Base-by-base conservation (phyloP, 2,797 vertebrate species). In the Allobates femoralis region DNA sequence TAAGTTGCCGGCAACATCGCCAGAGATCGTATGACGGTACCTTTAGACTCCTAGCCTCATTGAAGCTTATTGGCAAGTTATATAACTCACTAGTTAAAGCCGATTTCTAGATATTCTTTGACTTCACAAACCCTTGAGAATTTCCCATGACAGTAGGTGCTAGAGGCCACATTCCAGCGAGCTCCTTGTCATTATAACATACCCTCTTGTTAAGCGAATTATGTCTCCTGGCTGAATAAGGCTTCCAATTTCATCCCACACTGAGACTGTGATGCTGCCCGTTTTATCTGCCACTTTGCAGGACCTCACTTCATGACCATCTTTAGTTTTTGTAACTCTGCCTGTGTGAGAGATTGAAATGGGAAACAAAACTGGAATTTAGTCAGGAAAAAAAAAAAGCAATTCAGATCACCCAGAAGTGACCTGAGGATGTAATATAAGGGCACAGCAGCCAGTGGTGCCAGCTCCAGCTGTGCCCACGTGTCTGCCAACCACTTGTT, bases 221-320 rank as follows among this genome's bases (percentile, higher is more conserved):
- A 99, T 99, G 93, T 99, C 98, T 26, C 98, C 98, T 0, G 97
- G 94, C 91, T 99, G 98, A 81, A 99, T 98, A 7, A 99, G 97
- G 88, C 96, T 96, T 85, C 98, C 98, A 28, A 98, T 95, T 79
- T 99, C 98, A 91, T 99, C 98, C 98, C 98, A 99, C 16, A 99
- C 98, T 18, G 98, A 99, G 91, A 99, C 97, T 41, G 97, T 97
- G 91, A 99, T 99, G 95, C 98, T 98, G 79, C 98, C 98, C 30
- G 97, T 99, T 92, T 97, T 98, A 92, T 99, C 98, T 0, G 98
- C 98, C 91, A 99, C 98, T 90, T 98, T 99, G 90, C 98, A 99
- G 0, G 98, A 98, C 90, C 98, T 96, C 90, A 99, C 98, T 92
- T 99, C 98, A 80, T 99, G 98, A 75, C 98, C 98, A 88, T 99